Conservation (phyloP, 2,797 vertebrate species). For the Cynodonichthys magdalenae region DNA sequence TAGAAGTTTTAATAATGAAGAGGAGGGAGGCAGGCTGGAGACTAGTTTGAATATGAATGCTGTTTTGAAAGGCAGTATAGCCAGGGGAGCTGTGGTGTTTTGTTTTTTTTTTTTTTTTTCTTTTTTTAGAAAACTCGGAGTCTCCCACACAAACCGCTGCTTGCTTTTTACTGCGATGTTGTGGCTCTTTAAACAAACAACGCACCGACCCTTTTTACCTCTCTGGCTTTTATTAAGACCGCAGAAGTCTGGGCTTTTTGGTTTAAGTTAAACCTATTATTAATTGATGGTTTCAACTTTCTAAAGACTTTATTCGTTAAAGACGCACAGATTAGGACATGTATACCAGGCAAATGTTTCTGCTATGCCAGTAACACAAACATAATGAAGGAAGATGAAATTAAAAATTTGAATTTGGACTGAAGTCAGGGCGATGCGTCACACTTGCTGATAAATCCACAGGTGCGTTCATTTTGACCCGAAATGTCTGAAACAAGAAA, state of each 20-base stretch:
- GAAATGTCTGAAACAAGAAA: slow-evolving; percentile 46
- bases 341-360: slow-evolving; percentile 44
- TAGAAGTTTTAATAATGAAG: slow-evolving; percentile 77
- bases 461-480: slow-evolving; percentile 34
- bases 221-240: neutral
- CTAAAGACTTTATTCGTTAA: neutral
- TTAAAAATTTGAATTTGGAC: slow-evolving; percentile 33
- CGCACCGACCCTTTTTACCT: neutral
- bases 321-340: slow-evolving; percentile 1
- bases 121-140: slow-evolving; percentile 4
- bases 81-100: slow-evolving; percentile 42
- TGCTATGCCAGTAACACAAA: slow-evolving; percentile 32
- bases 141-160: slow-evolving; percentile 54
- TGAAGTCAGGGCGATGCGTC: slow-evolving; percentile 46
- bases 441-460: slow-evolving; percentile 62
- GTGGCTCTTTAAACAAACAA: slow-evolving; percentile 41
- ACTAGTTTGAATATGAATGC: slow-evolving; percentile 55
- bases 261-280: neutral
- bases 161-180: slow-evolving; percentile 46
- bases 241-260: neutral
- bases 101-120: slow-evolving; percentile 4
- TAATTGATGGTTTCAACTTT: neutral
- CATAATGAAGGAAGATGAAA: slow-evolving; percentile 10
- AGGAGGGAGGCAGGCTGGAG: slow-evolving; percentile 65
- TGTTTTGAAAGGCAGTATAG: slow-evolving; percentile 34